Conservation (phyloP, 2,888 invertebrate species). For the Heliconius ethilla region DNA sequence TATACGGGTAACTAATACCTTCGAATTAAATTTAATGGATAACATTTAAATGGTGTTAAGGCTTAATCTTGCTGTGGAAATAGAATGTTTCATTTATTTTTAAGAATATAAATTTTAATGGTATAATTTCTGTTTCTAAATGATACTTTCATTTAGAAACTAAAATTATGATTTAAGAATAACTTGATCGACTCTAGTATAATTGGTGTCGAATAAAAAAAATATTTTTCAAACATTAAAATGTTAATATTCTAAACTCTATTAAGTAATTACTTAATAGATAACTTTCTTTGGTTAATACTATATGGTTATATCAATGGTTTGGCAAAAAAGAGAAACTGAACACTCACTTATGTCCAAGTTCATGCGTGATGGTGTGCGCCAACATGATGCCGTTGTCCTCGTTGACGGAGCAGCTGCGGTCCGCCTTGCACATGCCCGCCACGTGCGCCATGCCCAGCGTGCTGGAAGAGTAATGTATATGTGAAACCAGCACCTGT, state of each 20-base stretch:
- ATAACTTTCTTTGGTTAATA: no score
- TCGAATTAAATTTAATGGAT: slow-evolving; percentile 24
- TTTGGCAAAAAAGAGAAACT: not conserved
- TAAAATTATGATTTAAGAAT: not conserved
- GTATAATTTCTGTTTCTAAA: not conserved
- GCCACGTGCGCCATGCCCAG: slow-evolving; percentile 94
- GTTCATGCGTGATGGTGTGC: slow-evolving; percentile 94
- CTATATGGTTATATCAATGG: no score
- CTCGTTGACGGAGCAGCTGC: slow-evolving; percentile 94
- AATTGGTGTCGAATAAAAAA: not conserved
- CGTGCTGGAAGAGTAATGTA: slow-evolving; percentile 79
- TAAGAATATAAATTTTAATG: not conserved
- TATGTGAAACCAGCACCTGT: not conserved
- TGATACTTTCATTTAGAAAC: not conserved
- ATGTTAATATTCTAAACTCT: not conserved
- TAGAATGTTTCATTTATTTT: not conserved
- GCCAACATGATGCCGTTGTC: slow-evolving; percentile 94
- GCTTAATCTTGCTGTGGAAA: not conserved
- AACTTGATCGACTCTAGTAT: not conserved
- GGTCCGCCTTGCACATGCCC: slow-evolving; percentile 92
- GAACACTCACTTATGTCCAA: slow-evolving; percentile 93
- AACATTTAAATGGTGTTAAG: slow-evolving; percentile 16
- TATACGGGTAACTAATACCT: slow-evolving; percentile 23
- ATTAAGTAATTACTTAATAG: no score
- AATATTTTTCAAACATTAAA: not conserved